Evolutionary conservation across 2,113 vertebrate genomes (phyloP).

Genomic region (Lathamus discolor): DNA sequence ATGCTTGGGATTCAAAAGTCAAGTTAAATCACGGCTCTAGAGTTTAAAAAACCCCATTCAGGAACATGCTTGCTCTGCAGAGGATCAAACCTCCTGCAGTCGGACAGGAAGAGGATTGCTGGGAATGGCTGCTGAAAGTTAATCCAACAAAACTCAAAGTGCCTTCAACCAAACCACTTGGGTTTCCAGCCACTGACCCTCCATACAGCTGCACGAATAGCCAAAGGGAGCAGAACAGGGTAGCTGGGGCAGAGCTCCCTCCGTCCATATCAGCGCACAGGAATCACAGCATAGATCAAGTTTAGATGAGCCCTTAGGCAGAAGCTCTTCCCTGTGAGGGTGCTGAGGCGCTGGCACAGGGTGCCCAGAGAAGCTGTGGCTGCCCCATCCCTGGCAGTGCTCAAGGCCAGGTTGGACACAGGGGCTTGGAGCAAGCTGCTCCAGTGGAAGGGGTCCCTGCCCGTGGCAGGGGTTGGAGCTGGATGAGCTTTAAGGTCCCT

Average conservation of each 20-base stretch:
- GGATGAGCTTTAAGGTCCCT: not conserved
- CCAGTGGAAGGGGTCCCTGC: too few species aligned
- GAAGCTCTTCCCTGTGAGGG: not conserved
- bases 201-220: accelerated
- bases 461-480: too few species aligned
- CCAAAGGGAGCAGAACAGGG: not conserved
- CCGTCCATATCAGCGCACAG: too few species aligned
- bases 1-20: not conserved
- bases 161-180: not conserved
- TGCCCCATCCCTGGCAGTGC: too few species aligned
- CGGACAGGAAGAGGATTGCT: not conserved
- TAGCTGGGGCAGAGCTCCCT: not conserved
- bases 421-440: too few species aligned
- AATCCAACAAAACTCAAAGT: not conserved
- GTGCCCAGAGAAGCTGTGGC: not conserved
- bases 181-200: not conserved
- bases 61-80: not conserved
- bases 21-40: not conserved
- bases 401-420: too few species aligned
- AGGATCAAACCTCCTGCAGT: not conserved
- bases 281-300: not conserved
- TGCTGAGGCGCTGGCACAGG: not conserved
- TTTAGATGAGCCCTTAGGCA: not conserved
- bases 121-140: not conserved
- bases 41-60: not conserved